Evolutionary conservation across 2,888 invertebrate genomes (phyloP).

Genomic region (Mycogona germanica): DNA sequence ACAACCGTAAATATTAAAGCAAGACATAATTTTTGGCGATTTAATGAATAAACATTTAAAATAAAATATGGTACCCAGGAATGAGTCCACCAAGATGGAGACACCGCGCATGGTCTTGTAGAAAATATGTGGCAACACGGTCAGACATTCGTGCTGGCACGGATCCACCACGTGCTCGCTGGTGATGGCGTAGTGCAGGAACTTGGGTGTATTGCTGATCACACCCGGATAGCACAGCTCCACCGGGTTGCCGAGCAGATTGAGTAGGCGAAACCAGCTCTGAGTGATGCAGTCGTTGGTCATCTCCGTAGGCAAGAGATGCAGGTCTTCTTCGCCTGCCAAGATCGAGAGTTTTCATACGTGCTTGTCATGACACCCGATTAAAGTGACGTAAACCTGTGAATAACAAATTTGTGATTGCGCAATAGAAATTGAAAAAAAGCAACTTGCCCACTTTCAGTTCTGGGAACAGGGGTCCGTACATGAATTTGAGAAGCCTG

Average conservation of each 20-base stretch:
- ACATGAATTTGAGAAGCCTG: constrained; percentile 68
- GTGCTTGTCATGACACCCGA: background rate
- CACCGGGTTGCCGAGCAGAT: constrained; percentile 89
- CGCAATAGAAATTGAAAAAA: background rate
- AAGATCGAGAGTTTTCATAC: background rate
- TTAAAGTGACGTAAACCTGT: background rate
- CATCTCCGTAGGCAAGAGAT: constrained; percentile 71
- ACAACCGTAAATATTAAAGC: no score
- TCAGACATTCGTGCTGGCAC: constrained; percentile 77
- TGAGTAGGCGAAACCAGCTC: constrained; percentile 89
- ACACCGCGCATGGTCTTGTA: constrained; percentile 86
- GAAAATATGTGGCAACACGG: constrained; percentile 75
- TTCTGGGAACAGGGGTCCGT: constrained; percentile 46
- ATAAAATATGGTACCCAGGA: constrained; percentile 48
- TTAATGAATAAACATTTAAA: background rate
- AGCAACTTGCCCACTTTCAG: constrained; percentile 29
- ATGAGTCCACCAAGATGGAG: constrained; percentile 87
- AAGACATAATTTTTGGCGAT: no score
- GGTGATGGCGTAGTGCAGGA: constrained; percentile 65
- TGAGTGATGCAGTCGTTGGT: constrained; percentile 81
- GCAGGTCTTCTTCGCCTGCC: constrained; percentile 65
- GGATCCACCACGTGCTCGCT: constrained; percentile 68
- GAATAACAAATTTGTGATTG: background rate
- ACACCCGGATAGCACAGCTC: constrained; percentile 76
- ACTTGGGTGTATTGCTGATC: constrained; percentile 57